Evolutionary conservation across 1,140 invertebrate species (phyloP).

Genomic region (Apis laboriosa): DNA sequence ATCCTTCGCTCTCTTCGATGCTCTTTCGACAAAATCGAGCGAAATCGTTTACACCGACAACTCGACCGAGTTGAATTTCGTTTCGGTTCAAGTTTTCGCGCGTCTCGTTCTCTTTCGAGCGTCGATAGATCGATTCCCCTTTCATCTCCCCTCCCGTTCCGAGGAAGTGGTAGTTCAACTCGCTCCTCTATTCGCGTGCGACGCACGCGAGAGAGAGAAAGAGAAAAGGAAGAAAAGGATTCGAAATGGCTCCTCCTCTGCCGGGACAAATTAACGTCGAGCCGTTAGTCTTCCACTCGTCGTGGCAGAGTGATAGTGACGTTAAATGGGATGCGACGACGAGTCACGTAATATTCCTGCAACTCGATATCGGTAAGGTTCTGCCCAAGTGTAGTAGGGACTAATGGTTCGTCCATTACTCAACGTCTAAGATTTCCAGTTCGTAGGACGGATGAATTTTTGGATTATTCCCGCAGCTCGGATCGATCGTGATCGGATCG

Average conservation of each 20-base stretch:
- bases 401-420: conserved; percentile 65
- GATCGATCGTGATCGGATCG: too few species aligned
- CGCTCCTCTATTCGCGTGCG: too few species aligned
- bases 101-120: too few species aligned
- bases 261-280: conserved; percentile 32
- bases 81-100: too few species aligned
- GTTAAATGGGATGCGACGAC: conserved; percentile 56
- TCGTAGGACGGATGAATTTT: conserved; percentile 48
- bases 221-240: not conserved
- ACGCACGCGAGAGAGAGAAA: not conserved
- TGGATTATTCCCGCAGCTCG: conserved; percentile 45
- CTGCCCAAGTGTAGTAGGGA: conserved; percentile 28
- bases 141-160: too few species aligned
- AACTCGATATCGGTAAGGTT: conserved; percentile 59
- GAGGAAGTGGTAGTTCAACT: too few species aligned
- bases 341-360: conserved; percentile 58
- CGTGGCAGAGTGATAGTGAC: conserved; percentile 41
- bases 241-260: conserved; percentile 23
- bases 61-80: too few species aligned
- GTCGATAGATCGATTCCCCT: too few species aligned
- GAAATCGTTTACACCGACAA: not conserved
- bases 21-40: conserved; percentile 1
- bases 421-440: conserved; percentile 60
- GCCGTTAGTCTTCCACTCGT: conserved; percentile 24
- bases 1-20: conserved; percentile 33